Conservation (phyloP, 2,113 vertebrate species). For the Arvicanthis niloticus region DNA sequence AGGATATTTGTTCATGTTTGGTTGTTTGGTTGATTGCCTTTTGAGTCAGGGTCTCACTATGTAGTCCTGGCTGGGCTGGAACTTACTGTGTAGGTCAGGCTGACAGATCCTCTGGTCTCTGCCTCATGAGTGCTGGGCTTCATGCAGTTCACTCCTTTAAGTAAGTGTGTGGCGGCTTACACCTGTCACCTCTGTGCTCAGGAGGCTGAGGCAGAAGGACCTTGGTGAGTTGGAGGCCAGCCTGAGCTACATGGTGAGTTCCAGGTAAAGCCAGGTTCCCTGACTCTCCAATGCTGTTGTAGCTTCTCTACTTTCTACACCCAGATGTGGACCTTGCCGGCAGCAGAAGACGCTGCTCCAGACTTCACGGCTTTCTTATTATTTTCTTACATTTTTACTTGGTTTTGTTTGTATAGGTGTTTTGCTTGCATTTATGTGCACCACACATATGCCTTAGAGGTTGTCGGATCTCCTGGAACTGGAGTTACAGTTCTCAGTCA, state of each 20-base stretch:
- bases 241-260: background rate
- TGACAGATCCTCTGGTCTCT: background rate
- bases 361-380: background rate
- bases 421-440: background rate
- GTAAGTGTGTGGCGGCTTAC: background rate
- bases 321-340: background rate
- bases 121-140: background rate
- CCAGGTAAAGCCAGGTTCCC: background rate
- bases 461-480: background rate
- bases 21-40: background rate
- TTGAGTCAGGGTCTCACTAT: background rate
- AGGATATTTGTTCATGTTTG: background rate
- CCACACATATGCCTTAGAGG: background rate
- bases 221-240: background rate
- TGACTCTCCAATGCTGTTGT: no score
- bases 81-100: background rate
- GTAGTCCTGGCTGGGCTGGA: background rate
- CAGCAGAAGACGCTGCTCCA: background rate
- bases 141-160: background rate
- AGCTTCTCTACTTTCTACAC: background rate
- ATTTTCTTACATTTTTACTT: background rate
- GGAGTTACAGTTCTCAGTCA: background rate
- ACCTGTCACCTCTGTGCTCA: background rate
- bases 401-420: background rate
- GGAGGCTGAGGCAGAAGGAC: background rate